Evolutionary conservation across 2,113 vertebrate species (phyloP), one percentile per base, ranked within the genome.

Genomic region (Willisornis vidua): DNA sequence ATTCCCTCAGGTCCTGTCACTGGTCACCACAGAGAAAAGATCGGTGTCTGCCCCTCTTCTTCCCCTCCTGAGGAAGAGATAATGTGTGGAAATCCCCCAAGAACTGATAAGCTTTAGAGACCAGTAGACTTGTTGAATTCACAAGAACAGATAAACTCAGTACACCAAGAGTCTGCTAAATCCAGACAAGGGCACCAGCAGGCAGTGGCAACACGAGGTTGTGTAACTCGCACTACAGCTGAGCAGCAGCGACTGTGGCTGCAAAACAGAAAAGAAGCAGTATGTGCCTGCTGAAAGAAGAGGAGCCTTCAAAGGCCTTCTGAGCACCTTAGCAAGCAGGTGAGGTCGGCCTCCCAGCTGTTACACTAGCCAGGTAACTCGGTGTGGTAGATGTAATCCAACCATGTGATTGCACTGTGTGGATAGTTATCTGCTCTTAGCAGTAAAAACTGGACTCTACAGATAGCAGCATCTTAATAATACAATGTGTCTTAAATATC

Each of bases 311-410:
- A 48, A 73, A 55, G 46, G 3, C 45, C 31, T 31, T 26, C 14
- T 29, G 46, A 70, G 41, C 46, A 31, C 63, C 7, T 24, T 3
- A 9, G 13, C 4, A 5, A 31, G 59, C 58, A 54, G n/a, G 2
- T 17, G 43, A 22, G 15, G 6, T 39, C 62, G 33, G 37, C n/a
- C 19, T 81, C 43, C 37, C 62, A 9, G 0, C 22, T 37, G 28
- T 25, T 18, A 12, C 45, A n/a, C 18, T 43, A 33, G 9, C 29
- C 29, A 5, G 17, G 17, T 19, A 8, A 18, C 19, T 15, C 28
- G 1, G 29, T 7, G 14, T 18, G 19, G 13, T 7, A 8, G 7
- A 15, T 6, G 3, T 37, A 57, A 26, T 39, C 2, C 10, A 72
- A 14, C 26, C 35, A 0, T 3, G 20, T 2, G 23, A 43, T 14